A percentile compares a stretch with the other conserved stretches of the same genome.
These are phyloP conservation scores for Pionites leucogaster DNA, from an alignment of 2,113 vertebrate species.

Conservation along the genomic window DNA sequence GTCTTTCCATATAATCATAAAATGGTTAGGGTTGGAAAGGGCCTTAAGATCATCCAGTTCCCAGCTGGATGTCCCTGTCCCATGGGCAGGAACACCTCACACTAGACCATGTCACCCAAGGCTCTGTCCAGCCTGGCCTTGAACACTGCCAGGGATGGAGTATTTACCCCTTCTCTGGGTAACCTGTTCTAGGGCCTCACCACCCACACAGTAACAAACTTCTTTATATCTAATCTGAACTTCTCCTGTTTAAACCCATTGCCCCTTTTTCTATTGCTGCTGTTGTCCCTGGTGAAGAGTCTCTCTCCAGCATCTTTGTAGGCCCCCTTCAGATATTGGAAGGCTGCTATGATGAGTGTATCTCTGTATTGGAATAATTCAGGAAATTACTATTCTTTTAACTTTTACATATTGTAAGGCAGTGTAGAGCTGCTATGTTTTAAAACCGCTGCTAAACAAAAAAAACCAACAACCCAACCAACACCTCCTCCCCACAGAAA, in stretches of 20 bases:
- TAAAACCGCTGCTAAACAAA: not conserved
- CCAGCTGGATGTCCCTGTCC: not conserved
- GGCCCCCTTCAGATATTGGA: not conserved
- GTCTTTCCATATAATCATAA: not conserved
- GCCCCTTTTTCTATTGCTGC: not conserved
- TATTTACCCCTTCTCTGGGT: not conserved
- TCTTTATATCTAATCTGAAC: not conserved
- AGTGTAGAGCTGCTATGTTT: not conserved
- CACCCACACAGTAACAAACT: not conserved
- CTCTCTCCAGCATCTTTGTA: not conserved
- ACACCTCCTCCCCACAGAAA: not conserved
- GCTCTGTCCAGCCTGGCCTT: not conserved
- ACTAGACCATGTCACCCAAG: not conserved
- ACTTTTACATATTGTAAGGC: not conserved
- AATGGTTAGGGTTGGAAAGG: not conserved
- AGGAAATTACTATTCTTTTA: not conserved
- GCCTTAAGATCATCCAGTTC: not conserved
- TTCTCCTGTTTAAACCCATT: not conserved
- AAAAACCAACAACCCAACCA: rapidly evolving
- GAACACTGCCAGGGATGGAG: not conserved
- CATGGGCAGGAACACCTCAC: not conserved
- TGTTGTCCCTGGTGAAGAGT: not conserved
- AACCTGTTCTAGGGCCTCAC: not conserved
- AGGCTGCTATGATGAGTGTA: not conserved
- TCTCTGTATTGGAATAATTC: not conserved